Conservation (phyloP, 1,140 invertebrate species). For the Antheraea pernyi region DNA sequence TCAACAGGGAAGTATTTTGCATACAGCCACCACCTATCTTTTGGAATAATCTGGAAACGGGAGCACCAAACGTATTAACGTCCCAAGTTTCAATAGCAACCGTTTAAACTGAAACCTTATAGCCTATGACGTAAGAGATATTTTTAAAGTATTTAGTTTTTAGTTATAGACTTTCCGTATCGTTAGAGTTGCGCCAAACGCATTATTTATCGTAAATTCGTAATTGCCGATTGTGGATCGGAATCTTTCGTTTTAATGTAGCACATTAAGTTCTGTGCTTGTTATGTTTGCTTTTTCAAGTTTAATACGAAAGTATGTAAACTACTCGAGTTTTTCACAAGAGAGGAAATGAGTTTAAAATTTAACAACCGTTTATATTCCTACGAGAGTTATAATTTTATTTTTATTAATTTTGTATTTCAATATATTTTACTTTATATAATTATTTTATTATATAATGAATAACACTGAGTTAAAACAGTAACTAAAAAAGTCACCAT, state of each 20-base stretch:
- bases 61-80: conserved; percentile 37
- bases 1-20: conserved; percentile 72
- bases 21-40: conserved; percentile 69
- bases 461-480: no score
- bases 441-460: background rate
- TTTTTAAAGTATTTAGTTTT: background rate
- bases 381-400: background rate
- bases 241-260: conserved; percentile 52
- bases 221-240: conserved; percentile 58
- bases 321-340: background rate
- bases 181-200: conserved; percentile 37
- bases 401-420: background rate
- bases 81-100: background rate
- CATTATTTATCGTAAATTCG: conserved; percentile 67
- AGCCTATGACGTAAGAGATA: conserved; percentile 6
- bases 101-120: conserved; percentile 26
- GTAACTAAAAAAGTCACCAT: no score
- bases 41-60: conserved; percentile 69
- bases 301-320: background rate
- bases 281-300: conserved; percentile 34
- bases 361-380: background rate
- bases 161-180: conserved; percentile 2
- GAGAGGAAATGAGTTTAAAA: background rate
- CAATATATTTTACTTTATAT: background rate
- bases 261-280: conserved; percentile 39